These are phyloP conservation scores for Parascotia fuliginaria DNA, from an alignment of 2,888 invertebrate genomes.

Conservation along the genomic window DNA sequence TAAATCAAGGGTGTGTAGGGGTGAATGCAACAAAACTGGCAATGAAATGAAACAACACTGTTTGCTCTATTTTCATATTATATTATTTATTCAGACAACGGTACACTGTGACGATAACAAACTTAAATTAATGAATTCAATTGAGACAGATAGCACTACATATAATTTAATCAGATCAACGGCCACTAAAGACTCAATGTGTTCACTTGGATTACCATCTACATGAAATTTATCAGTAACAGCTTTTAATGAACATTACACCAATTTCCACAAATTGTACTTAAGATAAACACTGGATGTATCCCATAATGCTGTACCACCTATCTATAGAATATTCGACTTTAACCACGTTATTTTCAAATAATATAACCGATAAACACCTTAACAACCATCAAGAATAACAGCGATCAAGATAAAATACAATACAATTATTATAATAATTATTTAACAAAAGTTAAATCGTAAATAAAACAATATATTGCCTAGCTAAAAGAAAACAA, in stretches of 20 bases:
- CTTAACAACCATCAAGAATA: neutral
- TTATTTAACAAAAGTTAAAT: neutral
- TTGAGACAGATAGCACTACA: conserved; percentile 71
- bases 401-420: conserved; percentile 1
- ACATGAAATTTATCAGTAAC: conserved; percentile 48
- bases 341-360: conserved; percentile 21
- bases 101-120: conserved; percentile 86
- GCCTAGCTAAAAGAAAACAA: neutral
- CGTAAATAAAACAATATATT: conserved; percentile 2
- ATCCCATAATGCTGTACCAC: conserved; percentile 36
- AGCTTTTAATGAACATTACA: conserved; percentile 44
- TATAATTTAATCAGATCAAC: conserved; percentile 61
- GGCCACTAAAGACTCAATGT: conserved; percentile 57
- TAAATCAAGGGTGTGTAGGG: no score
- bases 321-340: conserved; percentile 29
- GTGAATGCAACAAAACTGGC: neutral
- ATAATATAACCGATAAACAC: conserved; percentile 2
- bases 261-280: conserved; percentile 56
- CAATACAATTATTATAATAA: neutral
- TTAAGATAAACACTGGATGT: conserved; percentile 50
- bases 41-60: conserved; percentile 71
- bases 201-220: conserved; percentile 58
- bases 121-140: conserved; percentile 79
- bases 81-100: conserved; percentile 85
- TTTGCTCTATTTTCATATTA: conserved; percentile 81